Percentiles rank a stretch among this genome's conserved stretches.
Conservation (phyloP, 2,888 invertebrate genomes). For the Mechanitis messenoides region DNA sequence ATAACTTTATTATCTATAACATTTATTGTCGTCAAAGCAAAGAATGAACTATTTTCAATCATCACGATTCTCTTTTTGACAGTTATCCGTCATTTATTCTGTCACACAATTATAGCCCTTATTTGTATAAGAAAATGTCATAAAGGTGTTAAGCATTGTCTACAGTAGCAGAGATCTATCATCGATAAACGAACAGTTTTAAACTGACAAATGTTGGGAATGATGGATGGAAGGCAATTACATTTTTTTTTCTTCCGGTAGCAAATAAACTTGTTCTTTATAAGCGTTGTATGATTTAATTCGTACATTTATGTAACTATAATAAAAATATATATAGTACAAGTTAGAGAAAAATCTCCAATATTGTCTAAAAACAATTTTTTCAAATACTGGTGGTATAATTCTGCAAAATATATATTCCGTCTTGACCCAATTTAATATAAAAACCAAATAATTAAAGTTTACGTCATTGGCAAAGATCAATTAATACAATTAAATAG, state of each 20-base stretch:
- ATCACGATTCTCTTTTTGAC: slow-evolving; percentile 17
- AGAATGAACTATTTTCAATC: background rate
- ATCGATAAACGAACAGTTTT: slow-evolving; percentile 33
- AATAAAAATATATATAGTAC: too few species aligned
- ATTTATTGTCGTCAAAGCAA: background rate
- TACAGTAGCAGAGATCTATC: slow-evolving; percentile 50
- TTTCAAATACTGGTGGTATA: too few species aligned
- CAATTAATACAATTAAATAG: slow-evolving; percentile 24
- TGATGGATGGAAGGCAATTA: slow-evolving; percentile 42
- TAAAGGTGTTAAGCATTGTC: slow-evolving; percentile 14
- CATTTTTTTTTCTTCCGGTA: slow-evolving; percentile 18
- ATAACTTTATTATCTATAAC: background rate
- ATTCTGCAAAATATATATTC: too few species aligned
- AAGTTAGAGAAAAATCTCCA: too few species aligned
- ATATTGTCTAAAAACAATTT: too few species aligned
- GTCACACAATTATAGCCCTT: slow-evolving; percentile 1
- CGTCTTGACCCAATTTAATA: too few species aligned
- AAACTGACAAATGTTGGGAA: slow-evolving; percentile 36
- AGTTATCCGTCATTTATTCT: slow-evolving; percentile 24
- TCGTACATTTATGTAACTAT: too few species aligned
- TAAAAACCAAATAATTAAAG: background rate
- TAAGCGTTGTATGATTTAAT: too few species aligned
- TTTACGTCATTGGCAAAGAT: background rate
- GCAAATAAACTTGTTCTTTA: background rate
- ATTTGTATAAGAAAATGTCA: background rate